These are phyloP conservation scores for Pyrocephalus nanus DNA, from an alignment of 2,797 vertebrate species.

Conservation along the genomic window DNA sequence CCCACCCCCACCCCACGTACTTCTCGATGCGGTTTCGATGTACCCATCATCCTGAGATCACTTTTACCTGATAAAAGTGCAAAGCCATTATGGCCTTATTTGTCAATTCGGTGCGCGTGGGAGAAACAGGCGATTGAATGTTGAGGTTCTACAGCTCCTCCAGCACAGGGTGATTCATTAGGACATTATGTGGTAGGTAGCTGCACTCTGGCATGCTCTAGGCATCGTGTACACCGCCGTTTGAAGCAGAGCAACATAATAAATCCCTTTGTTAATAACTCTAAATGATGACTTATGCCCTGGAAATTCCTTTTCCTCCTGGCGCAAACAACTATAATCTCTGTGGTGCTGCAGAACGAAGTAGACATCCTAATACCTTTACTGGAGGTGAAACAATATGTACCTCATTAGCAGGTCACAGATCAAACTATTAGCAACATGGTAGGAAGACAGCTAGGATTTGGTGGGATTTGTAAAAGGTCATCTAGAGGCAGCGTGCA, in stretches of 20 bases:
- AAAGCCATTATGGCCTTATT: constrained; percentile 57
- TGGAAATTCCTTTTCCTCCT: constrained; percentile 66
- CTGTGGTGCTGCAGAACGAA: neutral
- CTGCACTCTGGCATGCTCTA: constrained; percentile 30
- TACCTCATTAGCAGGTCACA: constrained; percentile 50
- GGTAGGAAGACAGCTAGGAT: constrained; percentile 32
- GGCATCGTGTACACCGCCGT: neutral
- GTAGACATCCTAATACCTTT: constrained; percentile 45
- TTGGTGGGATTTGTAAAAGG: constrained; percentile 58
- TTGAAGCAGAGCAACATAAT: constrained; percentile 47
- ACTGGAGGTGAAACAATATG: constrained; percentile 37
- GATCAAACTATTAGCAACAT: constrained; percentile 46
- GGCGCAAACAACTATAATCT: constrained; percentile 8
- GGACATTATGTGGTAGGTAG: constrained; percentile 55
- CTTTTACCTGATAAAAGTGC: constrained; percentile 50
- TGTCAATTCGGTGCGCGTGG: constrained; percentile 9
- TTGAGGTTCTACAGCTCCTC: constrained; percentile 54
- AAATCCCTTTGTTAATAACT: constrained; percentile 68
- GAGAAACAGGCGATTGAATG: neutral
- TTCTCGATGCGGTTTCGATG: neutral
- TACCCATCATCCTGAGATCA: constrained; percentile 60
- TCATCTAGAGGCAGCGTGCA: neutral
- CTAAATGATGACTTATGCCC: constrained; percentile 62
- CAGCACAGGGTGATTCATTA: constrained; percentile 49
- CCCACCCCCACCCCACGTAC: neutral